A percentile compares a stretch with the other conserved stretches of the same genome.
phyloP scores from a whole-genome alignment of 2,113 vertebrate species.

The Sinocyclocheilus anophthalmus region DNA sequence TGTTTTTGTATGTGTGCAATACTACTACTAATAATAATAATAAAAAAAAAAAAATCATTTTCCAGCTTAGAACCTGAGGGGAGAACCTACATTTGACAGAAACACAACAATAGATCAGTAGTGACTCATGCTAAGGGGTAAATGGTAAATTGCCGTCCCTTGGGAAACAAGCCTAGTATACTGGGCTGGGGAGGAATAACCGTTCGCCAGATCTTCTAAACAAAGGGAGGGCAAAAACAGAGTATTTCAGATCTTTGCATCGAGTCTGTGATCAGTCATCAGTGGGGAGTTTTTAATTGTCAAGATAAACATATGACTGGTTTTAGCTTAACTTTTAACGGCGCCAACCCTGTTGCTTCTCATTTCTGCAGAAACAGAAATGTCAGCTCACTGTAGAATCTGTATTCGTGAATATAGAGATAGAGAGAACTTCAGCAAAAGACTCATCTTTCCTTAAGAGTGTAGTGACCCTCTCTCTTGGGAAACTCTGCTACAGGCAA shows the following conservation, averaged over 20 bases:
- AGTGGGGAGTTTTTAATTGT: constrained; percentile 60
- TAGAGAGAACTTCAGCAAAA: constrained; percentile 24
- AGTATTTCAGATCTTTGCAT: constrained; percentile 13
- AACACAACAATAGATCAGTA: constrained; percentile 32
- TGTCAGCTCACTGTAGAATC: constrained; percentile 5
- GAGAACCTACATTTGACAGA: constrained; percentile 17
- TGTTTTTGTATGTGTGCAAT: neutral
- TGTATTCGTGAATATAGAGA: constrained; percentile 5
- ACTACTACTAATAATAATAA: too few species aligned
- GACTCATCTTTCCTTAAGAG: constrained; percentile 69
- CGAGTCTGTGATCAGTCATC: constrained; percentile 47
- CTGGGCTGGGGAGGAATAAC: constrained; percentile 43
- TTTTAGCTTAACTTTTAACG: constrained; percentile 35
- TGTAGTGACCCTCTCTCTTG: constrained; percentile 37
- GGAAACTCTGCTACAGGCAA: neutral
- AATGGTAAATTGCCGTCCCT: constrained; percentile 44
- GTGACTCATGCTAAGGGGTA: constrained; percentile 33
- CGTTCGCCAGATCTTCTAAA: constrained; percentile 16
- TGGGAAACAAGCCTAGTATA: constrained; percentile 36
- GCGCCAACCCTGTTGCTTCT: constrained; percentile 22
- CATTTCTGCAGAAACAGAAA: constrained; percentile 37
- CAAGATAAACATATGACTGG: constrained; percentile 51
- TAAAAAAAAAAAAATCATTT: neutral
- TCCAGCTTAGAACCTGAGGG: neutral
- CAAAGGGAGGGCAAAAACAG: neutral